Conservation (phyloP, 2,113 vertebrate species). For the Hemicordylus capensis region DNA sequence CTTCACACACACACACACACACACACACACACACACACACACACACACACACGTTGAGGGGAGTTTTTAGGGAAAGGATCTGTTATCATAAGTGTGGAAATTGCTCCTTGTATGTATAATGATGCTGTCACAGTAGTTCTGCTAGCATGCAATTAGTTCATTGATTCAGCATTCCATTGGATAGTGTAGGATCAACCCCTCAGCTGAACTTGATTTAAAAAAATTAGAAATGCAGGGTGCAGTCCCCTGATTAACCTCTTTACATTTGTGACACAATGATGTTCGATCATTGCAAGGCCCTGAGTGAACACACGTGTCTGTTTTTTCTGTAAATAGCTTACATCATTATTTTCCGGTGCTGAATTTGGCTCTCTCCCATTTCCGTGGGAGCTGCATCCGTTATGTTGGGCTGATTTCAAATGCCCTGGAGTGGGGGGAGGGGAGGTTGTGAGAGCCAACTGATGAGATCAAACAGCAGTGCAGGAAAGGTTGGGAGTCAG, state of each 20-base stretch:
- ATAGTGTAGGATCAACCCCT: neutral
- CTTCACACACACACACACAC: no score
- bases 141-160: no score
- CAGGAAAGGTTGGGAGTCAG: neutral
- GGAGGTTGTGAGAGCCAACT: neutral
- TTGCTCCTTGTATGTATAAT: neutral
- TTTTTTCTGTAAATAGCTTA: slow-evolving; percentile 3
- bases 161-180: neutral
- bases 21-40: no score
- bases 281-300: neutral
- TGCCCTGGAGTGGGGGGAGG: neutral
- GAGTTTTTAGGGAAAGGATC: neutral
- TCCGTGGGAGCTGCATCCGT: neutral
- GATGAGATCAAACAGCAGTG: neutral
- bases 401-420: slow-evolving; percentile 2
- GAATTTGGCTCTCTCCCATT: neutral
- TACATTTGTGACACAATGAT: neutral
- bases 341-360: slow-evolving; percentile 25
- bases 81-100: neutral
- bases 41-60: neutral
- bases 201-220: neutral
- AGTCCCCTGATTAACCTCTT: neutral
- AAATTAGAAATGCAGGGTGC: neutral
- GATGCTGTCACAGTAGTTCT: neutral
- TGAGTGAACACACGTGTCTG: neutral